Conservation (phyloP, 2,888 invertebrate genomes). For the Biston stratarius region DNA sequence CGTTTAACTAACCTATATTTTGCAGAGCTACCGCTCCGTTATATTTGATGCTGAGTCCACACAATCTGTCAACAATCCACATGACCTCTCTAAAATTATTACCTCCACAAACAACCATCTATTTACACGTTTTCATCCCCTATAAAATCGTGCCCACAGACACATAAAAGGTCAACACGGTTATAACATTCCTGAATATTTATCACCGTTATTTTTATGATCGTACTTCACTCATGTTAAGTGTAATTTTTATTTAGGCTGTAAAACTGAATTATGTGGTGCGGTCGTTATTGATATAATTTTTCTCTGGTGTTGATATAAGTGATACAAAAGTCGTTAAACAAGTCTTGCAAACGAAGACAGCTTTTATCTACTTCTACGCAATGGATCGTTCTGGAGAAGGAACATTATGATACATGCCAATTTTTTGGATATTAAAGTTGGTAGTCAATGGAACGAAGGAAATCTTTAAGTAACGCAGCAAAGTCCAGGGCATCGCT, state of each 20-base stretch:
- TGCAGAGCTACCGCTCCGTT: not conserved
- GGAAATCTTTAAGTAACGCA: no score
- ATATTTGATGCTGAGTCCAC: not conserved
- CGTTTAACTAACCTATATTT: no score
- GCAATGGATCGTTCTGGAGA: no score
- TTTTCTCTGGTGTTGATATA: slow-evolving; percentile 14
- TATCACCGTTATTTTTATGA: slow-evolving; percentile 45
- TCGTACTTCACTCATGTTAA: slow-evolving; percentile 46
- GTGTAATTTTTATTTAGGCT: slow-evolving; percentile 47
- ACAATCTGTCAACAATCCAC: not conserved
- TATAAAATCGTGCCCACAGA: slow-evolving; percentile 35
- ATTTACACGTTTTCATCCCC: slow-evolving; percentile 32
- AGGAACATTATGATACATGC: no score
- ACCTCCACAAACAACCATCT: slow-evolving; percentile 14
- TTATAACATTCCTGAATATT: slow-evolving; percentile 47
- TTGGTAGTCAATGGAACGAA: no score
- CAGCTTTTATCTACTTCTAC: not conserved
- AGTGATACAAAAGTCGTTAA: not conserved
- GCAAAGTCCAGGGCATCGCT: no score
- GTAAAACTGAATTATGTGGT: slow-evolving; percentile 41
- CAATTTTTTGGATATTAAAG: no score
- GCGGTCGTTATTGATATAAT: slow-evolving; percentile 36
- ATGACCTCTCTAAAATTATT: slow-evolving; percentile 15
- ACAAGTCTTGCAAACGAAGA: not conserved
- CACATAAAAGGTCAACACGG: slow-evolving; percentile 40